Evolutionary conservation across 1,140 invertebrate species (phyloP), one percentile per base, ranked within the genome.

Genomic region (Musca domestica): DNA sequence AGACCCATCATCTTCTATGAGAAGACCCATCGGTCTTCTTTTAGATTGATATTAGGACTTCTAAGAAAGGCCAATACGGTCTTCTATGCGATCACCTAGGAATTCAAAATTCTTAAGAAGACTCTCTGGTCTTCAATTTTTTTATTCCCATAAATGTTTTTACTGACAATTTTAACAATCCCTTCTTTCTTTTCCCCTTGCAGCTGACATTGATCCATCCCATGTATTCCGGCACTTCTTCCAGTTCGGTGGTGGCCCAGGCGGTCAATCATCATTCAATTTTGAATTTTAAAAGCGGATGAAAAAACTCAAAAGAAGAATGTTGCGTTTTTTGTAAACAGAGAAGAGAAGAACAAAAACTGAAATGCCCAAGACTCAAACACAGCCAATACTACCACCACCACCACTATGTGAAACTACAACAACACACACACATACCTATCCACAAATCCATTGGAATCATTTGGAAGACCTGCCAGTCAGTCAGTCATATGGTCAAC

Each of bases 141-240:
- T 9, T 41, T 4, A 30, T 30, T 9, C 27, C 27, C 27, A 30
- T 30, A n/a, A n/a, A n/a, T n/a, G n/a, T 30, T 30, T 30, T 30
- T 30, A 30, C 9, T 30, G n/a, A 4, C 27, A 4, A 30, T 30
- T 64, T 48, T 25, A 47, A 47, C 20, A 64, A 23, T 41, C 51
- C 64, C 10, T 14, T 72, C 12, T 19, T 27, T 69, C 65, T 12
- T 58, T 64, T 58, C 6, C 7, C 9, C 14, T 72, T 72, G 2
- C 69, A 81, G 76, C 76, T 34, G 76, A 80, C 22, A 74, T 81
- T 27, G 78, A 82, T 75, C 78, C 80, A 3, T 76, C 75, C 65
- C 77, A 81, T 72, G 81, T 77, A 80, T 82, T 81, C 72, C 72
- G 75, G 15, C 71, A 76, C 7, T 82, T 80, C 74, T 82, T 81